Evolutionary conservation across 2,888 invertebrate species (phyloP).

Genomic region (Dolichopus griseipennis): DNA sequence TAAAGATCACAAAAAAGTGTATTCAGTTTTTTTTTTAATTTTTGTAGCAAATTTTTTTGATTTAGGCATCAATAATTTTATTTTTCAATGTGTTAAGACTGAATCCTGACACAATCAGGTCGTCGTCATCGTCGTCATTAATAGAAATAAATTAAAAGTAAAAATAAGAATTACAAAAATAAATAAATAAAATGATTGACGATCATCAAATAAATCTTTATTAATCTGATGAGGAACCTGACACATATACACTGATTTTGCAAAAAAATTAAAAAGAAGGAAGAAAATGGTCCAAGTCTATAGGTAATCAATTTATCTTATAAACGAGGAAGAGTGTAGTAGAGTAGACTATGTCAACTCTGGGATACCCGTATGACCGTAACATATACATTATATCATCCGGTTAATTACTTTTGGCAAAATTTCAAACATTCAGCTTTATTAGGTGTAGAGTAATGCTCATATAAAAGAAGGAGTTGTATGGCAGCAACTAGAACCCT

Average conservation of each 20-base stretch:
- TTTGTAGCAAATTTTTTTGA: not conserved
- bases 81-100: no score
- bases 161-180: not conserved
- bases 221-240: constrained; percentile 1
- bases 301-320: not conserved
- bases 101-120: no score
- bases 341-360: no score
- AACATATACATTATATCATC: no score
- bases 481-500: no score
- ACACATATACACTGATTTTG: not conserved
- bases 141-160: not conserved
- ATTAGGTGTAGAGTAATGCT: no score
- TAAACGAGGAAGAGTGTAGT: no score
- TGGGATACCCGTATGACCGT: no score
- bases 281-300: not conserved
- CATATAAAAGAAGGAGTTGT: no score
- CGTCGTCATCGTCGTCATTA: no score
- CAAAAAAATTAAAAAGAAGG: not conserved
- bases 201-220: not conserved
- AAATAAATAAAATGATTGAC: not conserved
- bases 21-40: not conserved
- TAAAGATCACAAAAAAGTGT: not conserved
- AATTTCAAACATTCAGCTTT: no score
- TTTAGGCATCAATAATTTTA: not conserved
- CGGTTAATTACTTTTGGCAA: no score